Evolutionary conservation across 2,888 invertebrate genomes (phyloP).

Genomic region (Leptogaster cylindrica): DNA sequence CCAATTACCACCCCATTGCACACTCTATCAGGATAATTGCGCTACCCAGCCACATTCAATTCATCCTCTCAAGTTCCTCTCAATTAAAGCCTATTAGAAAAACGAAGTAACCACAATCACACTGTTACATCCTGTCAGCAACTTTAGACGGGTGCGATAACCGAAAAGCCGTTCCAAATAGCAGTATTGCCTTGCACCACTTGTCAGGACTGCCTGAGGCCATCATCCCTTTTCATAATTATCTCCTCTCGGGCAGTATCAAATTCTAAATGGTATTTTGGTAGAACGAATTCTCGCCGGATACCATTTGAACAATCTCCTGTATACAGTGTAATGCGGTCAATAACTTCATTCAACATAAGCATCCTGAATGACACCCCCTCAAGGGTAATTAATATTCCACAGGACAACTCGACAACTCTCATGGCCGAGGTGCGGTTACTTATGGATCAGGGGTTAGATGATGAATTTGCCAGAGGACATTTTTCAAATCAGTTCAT

Average conservation of each 20-base stretch:
- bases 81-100: too few species aligned
- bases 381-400: conserved; percentile 60
- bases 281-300: conserved; percentile 12
- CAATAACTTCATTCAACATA: conserved; percentile 44
- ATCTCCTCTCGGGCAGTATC: conserved; percentile 38
- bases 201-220: conserved; percentile 29
- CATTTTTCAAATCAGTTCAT: conserved; percentile 2
- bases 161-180: too few species aligned
- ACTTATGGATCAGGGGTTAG: background rate
- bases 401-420: conserved; percentile 54
- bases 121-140: too few species aligned
- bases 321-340: conserved; percentile 40
- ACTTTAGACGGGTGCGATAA: too few species aligned
- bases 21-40: too few species aligned
- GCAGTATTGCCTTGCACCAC: background rate
- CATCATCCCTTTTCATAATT: conserved; percentile 43
- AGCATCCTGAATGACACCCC: conserved; percentile 54
- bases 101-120: too few species aligned
- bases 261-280: conserved; percentile 25
- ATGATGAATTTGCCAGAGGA: background rate
- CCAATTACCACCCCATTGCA: too few species aligned
- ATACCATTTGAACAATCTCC: background rate
- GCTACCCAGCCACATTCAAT: too few species aligned
- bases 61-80: too few species aligned
- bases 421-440: background rate